Base-by-base conservation (phyloP, 2,888 invertebrate genomes). In the Sthenelais limicola region DNA sequence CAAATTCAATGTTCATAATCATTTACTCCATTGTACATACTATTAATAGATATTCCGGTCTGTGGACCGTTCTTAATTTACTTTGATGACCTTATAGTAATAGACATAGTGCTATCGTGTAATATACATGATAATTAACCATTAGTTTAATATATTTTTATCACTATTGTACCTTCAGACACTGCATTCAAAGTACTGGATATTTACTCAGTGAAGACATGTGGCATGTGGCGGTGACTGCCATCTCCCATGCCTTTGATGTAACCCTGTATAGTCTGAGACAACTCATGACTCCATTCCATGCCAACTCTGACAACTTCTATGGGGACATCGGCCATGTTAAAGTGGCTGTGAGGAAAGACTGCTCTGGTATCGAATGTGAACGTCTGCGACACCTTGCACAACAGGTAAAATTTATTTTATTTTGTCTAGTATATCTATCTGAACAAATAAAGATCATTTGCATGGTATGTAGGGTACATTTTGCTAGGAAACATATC, bases 241-340 rank as follows among this genome's bases (percentile, higher is more conserved):
- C 93, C 54, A 91, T 97, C 73, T 93, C 94, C 82, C 91, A 94
- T 82, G 94, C 95, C 35, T 93, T 94, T 80, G 92, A 85, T n/a
- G 86, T 89, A 24, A 95, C 76, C 15, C 66, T 97, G 70, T 93
- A 94, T 78, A 94, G 95, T 43, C 87, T 97, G 71, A 93, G 94
- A 77, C 95, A 95, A 88, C 90, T 98, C 48, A 95, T 95, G 73
- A 92, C 94, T 82, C 95, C 95, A 47, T 98, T 97, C 86, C 93
- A 94, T 82, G 92, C 94, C 80, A 93, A 95, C 84, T 97, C 97
- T 0, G 94, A 95, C 82, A 96, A 96, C 84, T 97, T 97, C 88
- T 96, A 96, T 86, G 97, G 97, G 0, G 97, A 97, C 87, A 82
- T 88, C 52, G 89, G 89, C 0, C 95, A 95, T 78, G 79, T 79